phyloP scores from a whole-genome alignment of 2,797 vertebrate species.

The Gila robusta region DNA sequence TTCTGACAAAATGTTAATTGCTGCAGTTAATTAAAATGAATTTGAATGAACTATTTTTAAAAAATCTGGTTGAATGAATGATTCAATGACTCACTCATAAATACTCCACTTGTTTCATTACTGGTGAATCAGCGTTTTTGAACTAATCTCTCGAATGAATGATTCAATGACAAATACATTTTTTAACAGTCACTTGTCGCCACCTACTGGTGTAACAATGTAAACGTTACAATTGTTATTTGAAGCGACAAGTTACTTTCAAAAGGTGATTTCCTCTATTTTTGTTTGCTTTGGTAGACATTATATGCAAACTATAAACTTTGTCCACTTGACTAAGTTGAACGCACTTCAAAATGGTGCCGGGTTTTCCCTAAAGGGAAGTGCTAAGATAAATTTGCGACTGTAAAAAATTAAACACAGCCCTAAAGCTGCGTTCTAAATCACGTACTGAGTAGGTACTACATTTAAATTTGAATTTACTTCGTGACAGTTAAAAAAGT shows the following conservation, averaged over 20 bases:
- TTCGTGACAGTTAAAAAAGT: too few species aligned
- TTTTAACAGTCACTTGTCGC: background rate
- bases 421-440: too few species aligned
- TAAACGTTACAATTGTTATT: background rate
- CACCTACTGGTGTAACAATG: background rate
- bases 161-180: background rate
- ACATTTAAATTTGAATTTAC: background rate
- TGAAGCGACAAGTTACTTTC: too few species aligned
- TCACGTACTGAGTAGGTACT: too few species aligned
- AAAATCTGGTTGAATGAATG: background rate
- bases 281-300: background rate
- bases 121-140: background rate
- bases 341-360: background rate
- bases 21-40: background rate
- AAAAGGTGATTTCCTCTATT: background rate
- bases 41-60: background rate
- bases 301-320: too few species aligned
- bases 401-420: too few species aligned
- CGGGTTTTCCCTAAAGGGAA: background rate
- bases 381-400: too few species aligned
- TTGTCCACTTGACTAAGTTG: background rate
- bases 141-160: background rate
- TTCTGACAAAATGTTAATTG: background rate
- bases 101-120: background rate
- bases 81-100: background rate